Evolutionary conservation across 2,113 vertebrate genomes (phyloP), one percentile per base, ranked within the genome.

Genomic region (Sisor rabdophorus): DNA sequence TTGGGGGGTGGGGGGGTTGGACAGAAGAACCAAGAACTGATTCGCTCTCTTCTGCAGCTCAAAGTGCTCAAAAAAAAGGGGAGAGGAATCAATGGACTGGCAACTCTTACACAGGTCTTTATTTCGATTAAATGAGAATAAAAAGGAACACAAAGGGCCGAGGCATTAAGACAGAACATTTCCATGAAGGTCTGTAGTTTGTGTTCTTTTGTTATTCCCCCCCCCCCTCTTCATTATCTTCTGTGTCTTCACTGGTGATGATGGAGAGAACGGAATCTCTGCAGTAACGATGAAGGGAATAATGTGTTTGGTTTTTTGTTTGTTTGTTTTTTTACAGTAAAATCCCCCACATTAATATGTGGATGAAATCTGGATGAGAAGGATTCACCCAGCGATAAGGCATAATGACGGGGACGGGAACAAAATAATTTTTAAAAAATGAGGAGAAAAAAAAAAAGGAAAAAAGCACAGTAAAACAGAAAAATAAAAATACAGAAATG

Each of bases 51-150:
- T 56, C 54, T 2, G 17, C 36, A 67, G n/a, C 22, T 67, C 71
- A 75, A 77, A 79, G 73, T 76, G 22, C 68, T 80, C 26, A 78
- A 72, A 65, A 77, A 44, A 48, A 15, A 64, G 71, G 44, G 63
- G 76, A 82, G 78, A 64, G 78, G 70, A 84, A 81, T 79, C 67
- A 71, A 78, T 65, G 52, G 59, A 82, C 54, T 81, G 78, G 61
- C 78, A 83, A 76, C 78, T 82, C 73, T 81, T 79, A 79, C 81
- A 82, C 75, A 85, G 73, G 71, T 76, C 73, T 85, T 85, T 85
- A 85, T 85, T 85, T 71, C 75, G 71, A 71, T 72, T 71, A 75
- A 83, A 80, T 63, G 74, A 54, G 53, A 79, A 78, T 80, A 78
- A 83, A 84, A 85, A 64, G 40, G 54, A 83, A 85, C 72, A 80